These are phyloP conservation scores for Bagarius yarrelli DNA, from an alignment of 2,113 vertebrate species.

Conservation along the genomic window DNA sequence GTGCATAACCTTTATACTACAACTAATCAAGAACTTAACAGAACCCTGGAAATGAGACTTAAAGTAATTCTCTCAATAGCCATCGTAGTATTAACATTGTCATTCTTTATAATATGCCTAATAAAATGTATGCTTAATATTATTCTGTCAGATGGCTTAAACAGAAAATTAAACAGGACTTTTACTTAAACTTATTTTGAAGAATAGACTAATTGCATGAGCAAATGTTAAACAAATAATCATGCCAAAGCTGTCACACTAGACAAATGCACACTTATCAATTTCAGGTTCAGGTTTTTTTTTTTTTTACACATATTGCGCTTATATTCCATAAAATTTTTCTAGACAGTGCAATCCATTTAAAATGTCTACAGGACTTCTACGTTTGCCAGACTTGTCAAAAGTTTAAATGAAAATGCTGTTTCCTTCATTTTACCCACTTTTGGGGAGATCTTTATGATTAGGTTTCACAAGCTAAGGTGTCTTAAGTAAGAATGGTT, in stretches of 20 bases:
- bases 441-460: constrained; percentile 39
- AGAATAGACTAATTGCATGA: background rate
- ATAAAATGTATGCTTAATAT: no score
- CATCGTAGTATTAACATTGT: background rate
- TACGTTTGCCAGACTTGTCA: constrained; percentile 39
- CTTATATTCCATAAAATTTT: constrained; percentile 32
- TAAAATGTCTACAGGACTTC: constrained; percentile 48
- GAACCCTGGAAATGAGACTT: background rate
- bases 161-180: background rate
- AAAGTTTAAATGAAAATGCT: constrained; percentile 16
- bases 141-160: background rate
- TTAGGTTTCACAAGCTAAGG: constrained; percentile 48
- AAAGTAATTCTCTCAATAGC: background rate
- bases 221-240: constrained; percentile 15
- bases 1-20: background rate
- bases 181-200: background rate
- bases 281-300: background rate
- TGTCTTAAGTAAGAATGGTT: constrained; percentile 37
- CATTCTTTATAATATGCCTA: no score
- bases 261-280: constrained; percentile 10
- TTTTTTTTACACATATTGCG: constrained; percentile 43
- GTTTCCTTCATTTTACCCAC: constrained; percentile 39
- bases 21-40: background rate
- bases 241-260: background rate
- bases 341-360: constrained; percentile 57